A percentile compares a stretch with the other conserved stretches of the same genome.
Evolutionary conservation across 2,113 vertebrate genomes (phyloP).

Genomic region (Megaleporinus macrocephalus): DNA sequence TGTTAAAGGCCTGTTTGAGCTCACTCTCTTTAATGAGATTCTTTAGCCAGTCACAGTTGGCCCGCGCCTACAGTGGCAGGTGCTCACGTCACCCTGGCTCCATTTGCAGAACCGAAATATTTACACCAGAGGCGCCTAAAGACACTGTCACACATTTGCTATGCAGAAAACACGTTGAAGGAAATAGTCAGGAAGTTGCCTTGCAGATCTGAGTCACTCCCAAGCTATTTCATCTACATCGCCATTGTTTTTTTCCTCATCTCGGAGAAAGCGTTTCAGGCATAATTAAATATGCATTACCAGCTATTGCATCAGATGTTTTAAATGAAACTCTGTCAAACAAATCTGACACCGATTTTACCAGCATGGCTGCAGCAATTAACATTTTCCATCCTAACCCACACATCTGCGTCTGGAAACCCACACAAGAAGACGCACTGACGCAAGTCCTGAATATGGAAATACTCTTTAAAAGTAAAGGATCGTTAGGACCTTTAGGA

Average conservation of each 20-base stretch:
- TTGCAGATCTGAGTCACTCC: not conserved
- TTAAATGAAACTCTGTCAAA: not conserved
- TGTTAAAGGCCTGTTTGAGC: not conserved
- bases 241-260: not conserved
- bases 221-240: not conserved
- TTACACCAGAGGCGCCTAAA: slow-evolving; percentile 2
- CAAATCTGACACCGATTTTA: not conserved
- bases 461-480: not conserved
- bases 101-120: slow-evolving; percentile 13
- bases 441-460: not conserved
- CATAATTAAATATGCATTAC: not conserved
- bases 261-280: not conserved
- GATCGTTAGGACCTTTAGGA: too few relatives aligned
- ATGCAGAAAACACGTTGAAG: not conserved
- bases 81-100: not conserved
- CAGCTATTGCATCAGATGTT: not conserved
- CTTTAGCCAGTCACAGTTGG: slow-evolving; percentile 2
- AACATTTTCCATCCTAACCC: not conserved
- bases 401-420: too few relatives aligned
- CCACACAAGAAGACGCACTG: not conserved
- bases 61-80: not conserved
- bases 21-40: slow-evolving; percentile 30
- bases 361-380: not conserved
- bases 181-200: not conserved
- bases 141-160: not conserved